Evolutionary conservation across 2,113 vertebrate species (phyloP), one percentile per base, ranked within the genome.

Genomic region (Ivindomyrus marchei): DNA sequence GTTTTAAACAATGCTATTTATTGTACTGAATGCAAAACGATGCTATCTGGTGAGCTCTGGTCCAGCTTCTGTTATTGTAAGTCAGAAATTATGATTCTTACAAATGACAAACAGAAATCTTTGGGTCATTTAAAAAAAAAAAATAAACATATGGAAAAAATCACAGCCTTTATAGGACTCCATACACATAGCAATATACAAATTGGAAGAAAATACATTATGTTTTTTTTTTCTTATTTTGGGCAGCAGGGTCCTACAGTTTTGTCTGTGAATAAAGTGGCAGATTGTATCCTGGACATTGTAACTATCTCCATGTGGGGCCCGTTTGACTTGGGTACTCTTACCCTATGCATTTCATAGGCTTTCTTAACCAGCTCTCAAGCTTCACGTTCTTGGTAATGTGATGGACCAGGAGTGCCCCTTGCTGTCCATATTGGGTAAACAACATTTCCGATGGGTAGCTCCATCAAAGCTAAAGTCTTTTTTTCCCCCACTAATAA

Each of bases 381-480:
- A 11, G 58, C 47, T 13, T 80, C 27, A 9, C 13, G 1, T 46
- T 21, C 10, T 46, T 49, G 13, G 47, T 52, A 39, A 66, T 17
- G 9, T 36, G 9, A n/a, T 52, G 27, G 46, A 92, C 84, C 89
- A 88, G 36, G 90, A 92, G 93, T 93, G 91, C 95, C 94, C 91
- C 92, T 95, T 95, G 90, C 94, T 94, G 95, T 93, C 83, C 89
- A 39, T 42, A 1, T 80, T 49, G 17, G n/a, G 50, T 70, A 84
- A 45, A 31, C 42, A 70, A 77, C 89, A 3, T 91, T 89, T 87
- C 6, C 56, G 80, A 36, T 5, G 17, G 8, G 17, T 19, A 77
- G 13, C n/a, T 8, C 45, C 42, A n/a, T 24, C 36, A 45, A 46
- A 39, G 19, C 53, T 45, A 47, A n/a, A 85, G 62, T 31, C 8